Evolutionary conservation across 2,113 vertebrate species (phyloP), one percentile per base, ranked within the genome.

Genomic region (Lepisosteus osseus): DNA sequence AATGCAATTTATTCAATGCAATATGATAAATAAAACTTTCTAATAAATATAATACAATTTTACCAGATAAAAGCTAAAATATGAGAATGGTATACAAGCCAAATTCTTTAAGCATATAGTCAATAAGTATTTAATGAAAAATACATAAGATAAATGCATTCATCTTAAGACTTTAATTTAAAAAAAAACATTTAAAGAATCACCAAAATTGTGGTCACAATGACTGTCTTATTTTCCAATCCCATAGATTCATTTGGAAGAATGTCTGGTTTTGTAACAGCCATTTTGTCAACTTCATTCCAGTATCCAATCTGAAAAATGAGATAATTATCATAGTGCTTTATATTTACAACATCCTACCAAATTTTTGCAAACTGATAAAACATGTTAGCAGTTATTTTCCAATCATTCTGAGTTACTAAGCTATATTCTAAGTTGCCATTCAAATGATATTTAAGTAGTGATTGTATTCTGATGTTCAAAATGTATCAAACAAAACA

Each of bases 251-350:
- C 97, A 65, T 98, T 99, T 74, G 94, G 89, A 66, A 95, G 93
- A 13, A 95, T 89, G 8, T 98, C 97, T 0, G 93, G 91, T 75
- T 97, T 94, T 75, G 96, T 98, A 61, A 99, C 96, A 7, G 95
- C 97, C 97, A 99, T 98, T 93, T 94, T 98, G 86, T 99, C 96
- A 67, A 95, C 90, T 90, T 99, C 97, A 82, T 96, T 98, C 97
- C 97, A 99, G 81, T 98, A 99, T 77, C 97, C 97, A 78, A 99
- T 98, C 97, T 99, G 92, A 76, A 80, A 85, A 83, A 78, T 76
- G 12, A 86, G 68, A 78, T 70, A 80, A 42, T 29, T 29, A 29
- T 29, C 2, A 29, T 29, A 2, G 29, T 29, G 29, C 29, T 29
- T 29, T 29, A 29, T 29, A 29, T 29, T 29, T 29, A 1, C 29